phyloP scores from a whole-genome alignment of 2,113 vertebrate species.

The Myotis yumanensis region DNA sequence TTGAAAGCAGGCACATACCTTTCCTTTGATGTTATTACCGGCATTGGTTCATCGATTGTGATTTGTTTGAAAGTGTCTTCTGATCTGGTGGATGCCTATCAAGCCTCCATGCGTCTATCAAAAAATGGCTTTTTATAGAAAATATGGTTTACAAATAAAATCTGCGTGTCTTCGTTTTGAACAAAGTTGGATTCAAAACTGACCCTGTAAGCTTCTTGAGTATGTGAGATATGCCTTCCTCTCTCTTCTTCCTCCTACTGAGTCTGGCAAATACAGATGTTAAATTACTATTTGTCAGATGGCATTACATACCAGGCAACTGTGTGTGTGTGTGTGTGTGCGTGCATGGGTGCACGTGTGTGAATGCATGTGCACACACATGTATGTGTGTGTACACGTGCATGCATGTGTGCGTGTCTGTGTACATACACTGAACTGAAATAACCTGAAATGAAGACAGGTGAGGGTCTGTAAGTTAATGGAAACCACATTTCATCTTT shows the following conservation, averaged over 20 bases:
- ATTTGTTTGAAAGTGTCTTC: background rate
- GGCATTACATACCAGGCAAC: background rate
- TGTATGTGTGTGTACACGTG: background rate
- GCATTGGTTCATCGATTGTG: background rate
- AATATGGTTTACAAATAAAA: background rate
- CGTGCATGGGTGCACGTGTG: background rate
- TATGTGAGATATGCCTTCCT: background rate
- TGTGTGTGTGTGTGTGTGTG: background rate
- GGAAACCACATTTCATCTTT: constrained; percentile 66
- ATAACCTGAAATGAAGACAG: background rate
- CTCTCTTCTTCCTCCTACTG: background rate
- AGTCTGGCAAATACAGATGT: background rate
- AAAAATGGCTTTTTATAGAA: background rate
- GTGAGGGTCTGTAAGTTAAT: constrained; percentile 51
- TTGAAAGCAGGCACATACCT: background rate
- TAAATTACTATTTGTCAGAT: background rate
- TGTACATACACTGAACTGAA: background rate
- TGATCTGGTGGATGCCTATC: background rate
- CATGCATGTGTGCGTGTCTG: background rate
- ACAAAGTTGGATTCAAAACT: background rate
- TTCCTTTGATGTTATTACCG: background rate
- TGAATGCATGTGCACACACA: background rate
- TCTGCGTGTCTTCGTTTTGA: background rate
- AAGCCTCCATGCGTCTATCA: background rate
- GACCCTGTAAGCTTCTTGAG: background rate